Base-by-base conservation (phyloP, 1,140 invertebrate genomes). In the Littorina saxatilis region DNA sequence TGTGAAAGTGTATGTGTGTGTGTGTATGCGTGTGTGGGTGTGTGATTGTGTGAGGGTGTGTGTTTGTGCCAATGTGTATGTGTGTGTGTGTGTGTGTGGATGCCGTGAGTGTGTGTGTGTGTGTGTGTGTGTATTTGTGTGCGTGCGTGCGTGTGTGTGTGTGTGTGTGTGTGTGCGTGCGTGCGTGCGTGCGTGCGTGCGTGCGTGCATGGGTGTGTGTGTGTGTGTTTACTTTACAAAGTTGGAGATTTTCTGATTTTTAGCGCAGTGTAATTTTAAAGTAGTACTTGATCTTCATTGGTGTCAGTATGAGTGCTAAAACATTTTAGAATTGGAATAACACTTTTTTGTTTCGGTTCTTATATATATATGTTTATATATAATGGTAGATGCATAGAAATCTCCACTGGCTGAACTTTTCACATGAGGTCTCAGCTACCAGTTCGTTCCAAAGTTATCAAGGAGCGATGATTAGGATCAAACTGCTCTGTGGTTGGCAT, bases 1-100 rank as follows among this genome's bases (percentile, higher is more conserved):
- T 89, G 88, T 32, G 23, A 32, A 47, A 5, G 5, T 47, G 7
- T n/a, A n/a, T 58, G 55, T 58, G 55, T 58, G 55, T 58, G 55
- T 58, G 55, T 58, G 55, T 58, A 23, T 58, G 55, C n/a, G 55
- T 58, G 55, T 58, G 55, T 58, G 55, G 9, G 55, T 58, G 55
- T 58, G 55, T 58, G 55, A 11, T 9, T 58, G 55, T 23, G 55
- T 58, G 55, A 11, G 55, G 9, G 55, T 23, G 55, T 58, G 55
- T 58, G 55, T 23, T 9, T 58, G 55, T 58, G 55, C n/a, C 15
- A 23, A 27, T 58, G 55, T 58, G 55, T 58, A 23, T 58, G 55
- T 23, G 23, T 23, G 55, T 58, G 55, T 15, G 9, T 20, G 13
- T 58, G 23, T 5, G 55, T 58, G 55, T 58, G 55, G 7, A n/a